Base-by-base conservation (phyloP, 1,140 invertebrate genomes). In the Dreissena rostriformis region DNA sequence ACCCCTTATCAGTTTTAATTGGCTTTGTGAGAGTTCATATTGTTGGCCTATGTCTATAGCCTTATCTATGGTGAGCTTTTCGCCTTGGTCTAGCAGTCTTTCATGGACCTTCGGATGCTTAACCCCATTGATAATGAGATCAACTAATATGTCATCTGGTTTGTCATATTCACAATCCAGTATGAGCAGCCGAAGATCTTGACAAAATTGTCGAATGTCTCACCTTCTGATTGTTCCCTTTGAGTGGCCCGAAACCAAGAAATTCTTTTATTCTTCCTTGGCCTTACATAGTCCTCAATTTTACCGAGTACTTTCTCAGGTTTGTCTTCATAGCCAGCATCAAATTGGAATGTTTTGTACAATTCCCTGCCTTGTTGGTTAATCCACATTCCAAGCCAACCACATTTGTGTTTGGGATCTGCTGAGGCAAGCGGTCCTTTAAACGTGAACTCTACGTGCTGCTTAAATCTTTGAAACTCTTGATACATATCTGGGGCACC, bases 381-480 rank as follows among this genome's bases (percentile, higher is more conserved):
- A 55, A 82, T 53, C 72, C 72, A 82, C 63, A 75, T 67, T 26
- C 55, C 79, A 28, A 74, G 71, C 79, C 68, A 74, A 51, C 71
- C 57, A 19, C 53, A 49, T 28, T 49, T 71, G 39, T 71, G 28
- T 72, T 71, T 57, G 11, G 70, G 52, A 10, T 78, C 73, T 5
- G 73, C 19, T 14, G 49, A 39, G 14, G 73, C 49, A n/a, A 76
- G 55, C 6, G 73, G 73, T 28, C 73, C 52, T 68, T 17, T n/a
- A 22, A 78, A 66, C 17, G 12, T 39, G 28, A 78, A 68, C 52
- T 24, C 24, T n/a, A 68, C 76, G 68, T 78, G 61, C n/a, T 78
- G 61, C 39, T 78, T 52, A n/a, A 78, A 67, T 26, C 76, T 39
- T 28, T 63, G 17, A 24, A 73, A 72, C 51, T 81, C 68, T 61